A percentile compares a stretch with the other conserved stretches of the same genome.
Evolutionary conservation across 2,888 invertebrate species (phyloP).

Genomic region (Parnassius smintheus): DNA sequence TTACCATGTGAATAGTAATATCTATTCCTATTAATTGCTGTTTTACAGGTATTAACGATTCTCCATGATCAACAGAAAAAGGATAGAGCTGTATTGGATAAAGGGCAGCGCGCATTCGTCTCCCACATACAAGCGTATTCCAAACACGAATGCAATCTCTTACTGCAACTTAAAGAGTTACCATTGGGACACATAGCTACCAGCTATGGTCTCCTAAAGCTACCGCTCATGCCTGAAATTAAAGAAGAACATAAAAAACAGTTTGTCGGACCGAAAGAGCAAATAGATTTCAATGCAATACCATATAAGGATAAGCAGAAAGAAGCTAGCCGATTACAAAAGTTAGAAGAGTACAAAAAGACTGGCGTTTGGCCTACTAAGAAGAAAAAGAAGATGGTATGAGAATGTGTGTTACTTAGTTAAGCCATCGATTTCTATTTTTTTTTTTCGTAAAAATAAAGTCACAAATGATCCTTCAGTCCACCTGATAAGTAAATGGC

Average conservation of each 20-base stretch:
- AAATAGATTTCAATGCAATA: constrained; percentile 87
- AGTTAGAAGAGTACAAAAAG: constrained; percentile 85
- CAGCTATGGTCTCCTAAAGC: constrained; percentile 93
- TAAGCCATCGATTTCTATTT: no score
- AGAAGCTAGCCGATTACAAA: constrained; percentile 86
- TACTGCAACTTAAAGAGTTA: constrained; percentile 93
- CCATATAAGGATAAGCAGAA: constrained; percentile 89
- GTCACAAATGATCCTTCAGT: no score
- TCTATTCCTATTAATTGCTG: background rate
- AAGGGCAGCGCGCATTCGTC: constrained; percentile 95
- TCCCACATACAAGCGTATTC: constrained; percentile 96
- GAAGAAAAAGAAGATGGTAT: constrained; percentile 78
- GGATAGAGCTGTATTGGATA: constrained; percentile 91
- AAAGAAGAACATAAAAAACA: constrained; percentile 82
- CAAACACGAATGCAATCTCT: constrained; percentile 96
- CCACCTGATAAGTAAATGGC: no score
- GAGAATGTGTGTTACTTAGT: constrained; percentile 6
- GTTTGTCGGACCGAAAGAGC: constrained; percentile 69
- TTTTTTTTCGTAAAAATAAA: no score
- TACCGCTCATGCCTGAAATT: constrained; percentile 98
- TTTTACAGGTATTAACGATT: constrained; percentile 70
- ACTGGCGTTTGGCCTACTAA: constrained; percentile 89
- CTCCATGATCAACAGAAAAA: constrained; percentile 84
- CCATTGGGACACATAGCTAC: constrained; percentile 89
- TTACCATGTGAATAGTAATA: no score